Percentiles rank a stretch among this genome's conserved stretches.
phyloP scores from a whole-genome alignment of 2,888 invertebrate genomes.

The Catocala fraxini region DNA sequence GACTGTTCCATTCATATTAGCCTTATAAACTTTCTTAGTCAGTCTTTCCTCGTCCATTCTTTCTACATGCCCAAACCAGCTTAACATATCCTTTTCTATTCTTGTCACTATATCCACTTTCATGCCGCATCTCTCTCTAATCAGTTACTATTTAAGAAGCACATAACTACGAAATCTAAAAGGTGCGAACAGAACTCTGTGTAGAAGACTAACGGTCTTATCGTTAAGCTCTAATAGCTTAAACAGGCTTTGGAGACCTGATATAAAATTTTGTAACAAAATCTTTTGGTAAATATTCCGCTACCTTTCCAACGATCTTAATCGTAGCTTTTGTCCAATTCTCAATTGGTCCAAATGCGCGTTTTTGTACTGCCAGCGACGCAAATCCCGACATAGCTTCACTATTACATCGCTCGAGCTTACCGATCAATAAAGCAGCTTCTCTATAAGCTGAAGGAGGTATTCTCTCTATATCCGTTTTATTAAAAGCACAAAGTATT shows the following conservation, averaged over 20 bases:
- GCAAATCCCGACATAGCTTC: constrained; percentile 82
- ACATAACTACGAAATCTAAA: no score
- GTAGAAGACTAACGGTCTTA: not conserved
- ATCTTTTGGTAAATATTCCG: constrained; percentile 62
- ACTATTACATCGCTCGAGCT: constrained; percentile 75
- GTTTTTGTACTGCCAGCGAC: constrained; percentile 70
- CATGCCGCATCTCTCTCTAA: no score
- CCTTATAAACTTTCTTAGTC: no score
- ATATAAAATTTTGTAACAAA: not conserved
- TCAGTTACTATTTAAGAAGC: no score
- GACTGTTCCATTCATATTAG: no score
- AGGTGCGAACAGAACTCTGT: no score
- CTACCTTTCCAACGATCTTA: constrained; percentile 74
- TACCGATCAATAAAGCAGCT: constrained; percentile 78
- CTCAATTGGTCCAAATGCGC: constrained; percentile 73
- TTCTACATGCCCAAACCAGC: no score
- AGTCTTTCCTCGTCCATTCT: no score
- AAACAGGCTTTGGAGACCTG: not conserved
- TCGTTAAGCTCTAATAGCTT: not conserved
- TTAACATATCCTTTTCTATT: no score
- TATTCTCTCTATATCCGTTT: constrained; percentile 82
- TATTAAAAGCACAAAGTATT: constrained; percentile 87
- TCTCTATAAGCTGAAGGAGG: constrained; percentile 85
- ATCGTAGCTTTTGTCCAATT: constrained; percentile 74
- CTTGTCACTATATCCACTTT: no score